Conservation (phyloP, 2,888 invertebrate species). For the Pemphredon lugubris region DNA sequence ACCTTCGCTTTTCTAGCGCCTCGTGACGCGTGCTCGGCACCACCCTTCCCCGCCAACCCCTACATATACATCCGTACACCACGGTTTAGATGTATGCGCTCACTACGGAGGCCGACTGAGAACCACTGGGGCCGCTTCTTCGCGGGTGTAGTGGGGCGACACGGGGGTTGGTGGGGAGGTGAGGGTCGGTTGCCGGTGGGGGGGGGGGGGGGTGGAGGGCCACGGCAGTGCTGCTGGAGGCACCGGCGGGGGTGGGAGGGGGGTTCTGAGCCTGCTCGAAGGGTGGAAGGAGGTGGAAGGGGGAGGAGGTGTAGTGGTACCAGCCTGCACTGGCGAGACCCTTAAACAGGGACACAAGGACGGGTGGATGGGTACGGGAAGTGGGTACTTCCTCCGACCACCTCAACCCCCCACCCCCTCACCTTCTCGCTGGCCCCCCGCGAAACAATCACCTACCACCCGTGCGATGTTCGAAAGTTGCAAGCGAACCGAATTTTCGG, state of each 20-base stretch:
- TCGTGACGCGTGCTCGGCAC: conserved; percentile 72
- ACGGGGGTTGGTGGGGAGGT: conserved; percentile 43
- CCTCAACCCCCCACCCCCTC: conserved; percentile 41
- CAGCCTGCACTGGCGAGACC: conserved; percentile 64
- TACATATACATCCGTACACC: conserved; percentile 35
- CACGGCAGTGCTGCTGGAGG: conserved; percentile 42
- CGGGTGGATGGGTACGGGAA: conserved; percentile 59
- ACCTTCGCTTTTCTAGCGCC: conserved; percentile 80
- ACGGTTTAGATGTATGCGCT: conserved; percentile 29
- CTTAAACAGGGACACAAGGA: conserved; percentile 64
- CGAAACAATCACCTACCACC: conserved; percentile 28
- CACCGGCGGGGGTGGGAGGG: conserved; percentile 41
- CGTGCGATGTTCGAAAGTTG: conserved; percentile 37
- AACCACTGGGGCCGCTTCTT: conserved; percentile 62
- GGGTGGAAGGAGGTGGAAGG: conserved; percentile 20
- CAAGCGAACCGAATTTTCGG: conserved; percentile 46
- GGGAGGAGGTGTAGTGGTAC: conserved; percentile 65
- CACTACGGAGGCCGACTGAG: conserved; percentile 56
- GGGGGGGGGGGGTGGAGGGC: conserved; percentile 46
- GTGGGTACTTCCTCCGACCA: conserved; percentile 58
- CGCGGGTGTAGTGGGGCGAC: conserved; percentile 45
- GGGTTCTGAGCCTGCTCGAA: conserved; percentile 44
- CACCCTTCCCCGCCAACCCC: conserved; percentile 58
- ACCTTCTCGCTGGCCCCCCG: conserved; percentile 38
- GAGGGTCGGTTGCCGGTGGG: too few species aligned